Percentiles rank a stretch among this genome's conserved stretches.
Conservation (phyloP, 2,113 vertebrate genomes). For the Macrotis lagotis region DNA sequence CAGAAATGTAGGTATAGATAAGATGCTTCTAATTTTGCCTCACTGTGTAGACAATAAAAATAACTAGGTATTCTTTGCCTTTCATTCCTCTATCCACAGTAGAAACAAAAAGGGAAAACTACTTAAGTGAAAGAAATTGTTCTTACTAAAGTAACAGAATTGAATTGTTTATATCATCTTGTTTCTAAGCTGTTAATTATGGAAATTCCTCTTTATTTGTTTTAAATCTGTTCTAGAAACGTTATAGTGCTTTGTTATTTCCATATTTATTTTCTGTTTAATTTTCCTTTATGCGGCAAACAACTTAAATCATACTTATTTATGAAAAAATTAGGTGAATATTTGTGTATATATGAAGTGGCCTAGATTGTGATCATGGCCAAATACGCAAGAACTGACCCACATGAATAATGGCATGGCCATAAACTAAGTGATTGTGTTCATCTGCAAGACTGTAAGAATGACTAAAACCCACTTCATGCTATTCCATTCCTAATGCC, state of each 20-base stretch:
- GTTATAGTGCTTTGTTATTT: neutral
- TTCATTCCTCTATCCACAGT: neutral
- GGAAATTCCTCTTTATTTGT: neutral
- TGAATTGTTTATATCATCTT: neutral
- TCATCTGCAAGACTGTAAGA: neutral
- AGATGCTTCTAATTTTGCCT: neutral
- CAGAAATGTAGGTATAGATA: neutral
- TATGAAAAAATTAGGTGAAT: neutral
- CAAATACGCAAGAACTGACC: neutral
- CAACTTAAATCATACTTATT: neutral
- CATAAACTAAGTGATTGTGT: neutral
- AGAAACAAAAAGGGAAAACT: neutral
- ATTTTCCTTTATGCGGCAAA: neutral
- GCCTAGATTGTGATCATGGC: neutral
- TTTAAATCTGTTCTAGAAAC: constrained; percentile 26
- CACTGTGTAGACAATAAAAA: neutral
- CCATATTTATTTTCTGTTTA: neutral
- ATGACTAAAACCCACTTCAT: neutral
- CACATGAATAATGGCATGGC: neutral
- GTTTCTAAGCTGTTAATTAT: neutral
- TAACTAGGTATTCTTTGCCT: neutral
- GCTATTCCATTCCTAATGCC: neutral
- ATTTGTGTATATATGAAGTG: neutral
- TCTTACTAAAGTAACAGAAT: neutral
- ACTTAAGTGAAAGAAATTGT: neutral